phyloP scores from a whole-genome alignment of 64 coral and sea anemone genomes.

The Orbicella faveolata region DNA sequence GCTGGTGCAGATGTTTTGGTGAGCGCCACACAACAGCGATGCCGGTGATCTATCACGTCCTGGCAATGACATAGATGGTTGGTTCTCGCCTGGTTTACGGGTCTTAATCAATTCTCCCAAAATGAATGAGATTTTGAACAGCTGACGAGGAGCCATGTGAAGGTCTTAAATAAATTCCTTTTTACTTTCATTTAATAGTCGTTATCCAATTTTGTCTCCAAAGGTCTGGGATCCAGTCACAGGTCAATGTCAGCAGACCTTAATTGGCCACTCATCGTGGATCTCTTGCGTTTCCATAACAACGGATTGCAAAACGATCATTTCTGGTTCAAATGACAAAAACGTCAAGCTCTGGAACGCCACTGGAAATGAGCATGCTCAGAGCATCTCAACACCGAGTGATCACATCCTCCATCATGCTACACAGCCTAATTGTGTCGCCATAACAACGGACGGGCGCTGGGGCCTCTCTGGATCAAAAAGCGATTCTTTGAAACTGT shows the following conservation, averaged over 20 bases:
- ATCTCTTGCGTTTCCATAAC: conserved; percentile 78
- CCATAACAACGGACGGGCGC: conserved; percentile 67
- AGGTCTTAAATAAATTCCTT: neutral
- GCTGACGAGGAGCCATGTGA: neutral
- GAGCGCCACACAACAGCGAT: too few relatives aligned
- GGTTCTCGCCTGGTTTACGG: too few relatives aligned
- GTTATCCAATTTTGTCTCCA: neutral
- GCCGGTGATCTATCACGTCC: too few relatives aligned
- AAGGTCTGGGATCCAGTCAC: conserved; percentile 68
- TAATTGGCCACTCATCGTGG: conserved; percentile 89
- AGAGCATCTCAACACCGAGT: conserved; percentile 25
- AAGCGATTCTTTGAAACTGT: conserved; percentile 77
- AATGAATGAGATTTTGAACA: too few relatives aligned
- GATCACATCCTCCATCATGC: conserved; percentile 81
- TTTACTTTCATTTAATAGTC: neutral
- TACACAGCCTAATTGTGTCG: conserved; percentile 75
- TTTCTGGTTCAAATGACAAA: conserved; percentile 87
- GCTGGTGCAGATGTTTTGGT: too few relatives aligned
- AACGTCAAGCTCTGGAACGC: conserved; percentile 80
- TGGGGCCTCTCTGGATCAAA: conserved; percentile 81
- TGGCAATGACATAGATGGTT: too few relatives aligned
- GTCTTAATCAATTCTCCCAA: too few relatives aligned
- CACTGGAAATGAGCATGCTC: conserved; percentile 45
- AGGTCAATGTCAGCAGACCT: conserved; percentile 70
- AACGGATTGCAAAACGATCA: conserved; percentile 70